phyloP scores from a whole-genome alignment of 2,113 vertebrate genomes.

The Leiothrix lutea region DNA sequence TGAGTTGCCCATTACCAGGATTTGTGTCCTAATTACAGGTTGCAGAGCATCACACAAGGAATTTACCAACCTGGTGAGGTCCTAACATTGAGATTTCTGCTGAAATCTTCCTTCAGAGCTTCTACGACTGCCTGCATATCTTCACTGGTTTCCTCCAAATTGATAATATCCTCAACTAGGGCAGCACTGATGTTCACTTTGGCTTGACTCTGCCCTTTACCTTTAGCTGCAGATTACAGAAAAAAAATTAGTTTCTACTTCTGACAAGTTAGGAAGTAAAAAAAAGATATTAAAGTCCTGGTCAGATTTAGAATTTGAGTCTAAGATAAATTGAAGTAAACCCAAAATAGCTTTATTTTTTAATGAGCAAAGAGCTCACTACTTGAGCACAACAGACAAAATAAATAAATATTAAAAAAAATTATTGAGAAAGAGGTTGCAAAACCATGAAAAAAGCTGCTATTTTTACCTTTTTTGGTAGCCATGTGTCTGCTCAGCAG shows the following conservation, averaged over 20 bases:
- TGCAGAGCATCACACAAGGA: background rate
- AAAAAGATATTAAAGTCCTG: background rate
- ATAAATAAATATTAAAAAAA: background rate
- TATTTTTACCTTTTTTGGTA: slow-evolving; percentile 90
- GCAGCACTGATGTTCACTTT: slow-evolving; percentile 87
- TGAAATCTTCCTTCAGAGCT: slow-evolving; percentile 89
- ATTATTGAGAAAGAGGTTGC: background rate
- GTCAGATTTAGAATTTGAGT: background rate
- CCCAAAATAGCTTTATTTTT: background rate
- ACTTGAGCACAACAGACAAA: background rate
- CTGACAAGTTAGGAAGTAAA: background rate
- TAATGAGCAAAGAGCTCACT: background rate
- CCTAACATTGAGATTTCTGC: slow-evolving; percentile 87
- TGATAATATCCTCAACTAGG: slow-evolving; percentile 91
- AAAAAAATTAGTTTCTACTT: background rate
- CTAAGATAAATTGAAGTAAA: background rate
- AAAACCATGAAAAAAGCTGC: background rate
- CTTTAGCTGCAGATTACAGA: slow-evolving; percentile 79
- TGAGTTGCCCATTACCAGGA: background rate
- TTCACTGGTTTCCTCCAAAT: slow-evolving; percentile 81
- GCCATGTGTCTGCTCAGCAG: slow-evolving; percentile 77
- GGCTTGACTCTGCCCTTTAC: slow-evolving; percentile 81
- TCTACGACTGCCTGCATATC: slow-evolving; percentile 83
- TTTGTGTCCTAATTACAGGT: background rate
- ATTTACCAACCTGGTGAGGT: slow-evolving; percentile 85